phyloP scores from a whole-genome alignment of 1,140 invertebrate genomes.

The Odontomachus brunneus region DNA sequence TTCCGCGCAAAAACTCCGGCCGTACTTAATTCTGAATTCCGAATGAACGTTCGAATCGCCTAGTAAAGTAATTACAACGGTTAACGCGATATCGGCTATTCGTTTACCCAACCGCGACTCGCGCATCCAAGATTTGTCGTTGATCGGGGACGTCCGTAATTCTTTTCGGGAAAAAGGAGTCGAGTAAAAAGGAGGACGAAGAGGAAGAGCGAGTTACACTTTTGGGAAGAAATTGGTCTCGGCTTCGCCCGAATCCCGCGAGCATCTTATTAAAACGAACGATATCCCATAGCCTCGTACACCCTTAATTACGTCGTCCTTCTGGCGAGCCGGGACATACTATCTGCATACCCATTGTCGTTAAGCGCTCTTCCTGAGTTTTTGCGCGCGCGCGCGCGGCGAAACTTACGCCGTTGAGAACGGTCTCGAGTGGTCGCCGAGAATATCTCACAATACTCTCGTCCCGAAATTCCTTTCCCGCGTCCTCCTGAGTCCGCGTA shows the following conservation, averaged over 20 bases:
- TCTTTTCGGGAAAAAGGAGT: background rate
- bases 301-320: slow-evolving; percentile 61
- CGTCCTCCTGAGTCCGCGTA: background rate
- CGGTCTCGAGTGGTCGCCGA: slow-evolving; percentile 21
- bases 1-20: slow-evolving; percentile 63
- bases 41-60: slow-evolving; percentile 44
- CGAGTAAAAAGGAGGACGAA: slow-evolving; percentile 7
- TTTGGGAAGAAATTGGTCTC: too few relatives aligned
- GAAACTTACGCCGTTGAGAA: slow-evolving; percentile 47
- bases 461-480: slow-evolving; percentile 34
- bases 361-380: slow-evolving; percentile 54
- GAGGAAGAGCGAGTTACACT: slow-evolving; percentile 8
- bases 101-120: slow-evolving; percentile 7
- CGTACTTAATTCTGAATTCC: slow-evolving; percentile 50
- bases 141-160: slow-evolving; percentile 35
- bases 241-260: slow-evolving; percentile 27
- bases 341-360: slow-evolving; percentile 59
- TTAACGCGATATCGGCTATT: slow-evolving; percentile 63
- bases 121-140: background rate
- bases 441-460: slow-evolving; percentile 49
- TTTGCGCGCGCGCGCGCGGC: slow-evolving; percentile 23
- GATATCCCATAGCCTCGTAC: slow-evolving; percentile 28
- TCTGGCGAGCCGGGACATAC: slow-evolving; percentile 43
- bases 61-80: slow-evolving; percentile 66
- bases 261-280: slow-evolving; percentile 63